A percentile compares a stretch with the other conserved stretches of the same genome.
These are phyloP conservation scores for Idris sp. DNA, from an alignment of 1,140 invertebrate genomes.

Conservation along the genomic window DNA sequence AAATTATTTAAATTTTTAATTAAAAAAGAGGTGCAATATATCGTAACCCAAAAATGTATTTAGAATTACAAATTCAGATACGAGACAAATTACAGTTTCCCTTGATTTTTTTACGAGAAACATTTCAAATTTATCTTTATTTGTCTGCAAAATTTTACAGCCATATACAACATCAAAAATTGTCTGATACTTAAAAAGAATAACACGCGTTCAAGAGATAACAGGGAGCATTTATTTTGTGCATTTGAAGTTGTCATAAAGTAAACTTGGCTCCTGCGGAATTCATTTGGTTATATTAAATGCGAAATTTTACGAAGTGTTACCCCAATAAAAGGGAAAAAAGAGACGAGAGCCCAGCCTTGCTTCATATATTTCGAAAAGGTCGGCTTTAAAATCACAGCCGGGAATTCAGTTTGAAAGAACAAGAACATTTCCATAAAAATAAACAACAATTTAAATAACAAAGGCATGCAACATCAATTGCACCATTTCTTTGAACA, in stretches of 20 bases:
- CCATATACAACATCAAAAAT: slow-evolving; percentile 19
- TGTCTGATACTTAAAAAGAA: slow-evolving; percentile 16
- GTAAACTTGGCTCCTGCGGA: slow-evolving; percentile 35
- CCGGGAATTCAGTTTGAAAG: slow-evolving; percentile 12
- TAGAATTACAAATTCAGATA: too few relatives aligned
- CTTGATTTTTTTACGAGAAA: too few relatives aligned
- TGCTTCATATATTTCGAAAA: slow-evolving; percentile 28
- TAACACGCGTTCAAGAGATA: slow-evolving; percentile 24
- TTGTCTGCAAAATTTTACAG: slow-evolving; percentile 4
- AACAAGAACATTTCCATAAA: slow-evolving; percentile 17
- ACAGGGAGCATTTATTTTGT: slow-evolving; percentile 38
- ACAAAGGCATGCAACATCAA: too few relatives aligned
- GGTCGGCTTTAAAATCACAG: slow-evolving; percentile 35
- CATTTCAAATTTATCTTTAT: too few relatives aligned
- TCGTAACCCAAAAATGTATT: too few relatives aligned
- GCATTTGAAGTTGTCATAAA: slow-evolving; percentile 43
- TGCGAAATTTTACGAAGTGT: slow-evolving; percentile 52
- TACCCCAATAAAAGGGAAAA: slow-evolving; percentile 20
- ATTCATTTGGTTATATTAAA: slow-evolving; percentile 59
- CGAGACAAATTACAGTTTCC: too few relatives aligned
- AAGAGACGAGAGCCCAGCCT: slow-evolving; percentile 13
- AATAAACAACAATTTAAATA: slow-evolving; percentile 23
- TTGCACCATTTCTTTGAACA: too few relatives aligned
- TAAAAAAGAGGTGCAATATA: too few relatives aligned
- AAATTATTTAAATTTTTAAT: too few relatives aligned